Evolutionary conservation across 2,888 invertebrate species (phyloP), one percentile per base, ranked within the genome.

Genomic region (Liodrosophila aerea): DNA sequence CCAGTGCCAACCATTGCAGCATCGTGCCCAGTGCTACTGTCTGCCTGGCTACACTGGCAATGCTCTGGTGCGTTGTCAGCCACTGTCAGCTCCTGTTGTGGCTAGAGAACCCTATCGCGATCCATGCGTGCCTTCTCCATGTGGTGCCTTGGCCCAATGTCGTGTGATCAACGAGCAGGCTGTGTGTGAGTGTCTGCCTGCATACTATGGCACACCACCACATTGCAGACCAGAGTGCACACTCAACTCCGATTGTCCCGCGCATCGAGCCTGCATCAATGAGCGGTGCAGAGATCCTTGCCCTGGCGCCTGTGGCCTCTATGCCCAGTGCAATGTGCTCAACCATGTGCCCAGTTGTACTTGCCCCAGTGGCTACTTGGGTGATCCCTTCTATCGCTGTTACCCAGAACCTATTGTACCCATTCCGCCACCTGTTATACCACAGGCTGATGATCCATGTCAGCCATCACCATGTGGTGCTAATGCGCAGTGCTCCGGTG

Each of bases 211-310:
- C 27, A 92, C 92, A 74, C 94, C 95, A 34, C 94, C 94, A 0
- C 92, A 92, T 72, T 95, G 95, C 87, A 91, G 93, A 63, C 94
- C 94, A 9, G 94, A 94, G 89, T 95, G 94, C 85, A 91, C 92
- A 46, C 91, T 93, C 54, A 94, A 93, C 85, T 92, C 93, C 0
- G 94, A 95, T 87, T 95, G 95, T 86, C 87, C 92, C 7, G 92
- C 92, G 64, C 91, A 92, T 65, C 90, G 91, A 65, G 94, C 94
- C 13, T 95, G 95, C 84, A 92, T 94, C 44, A 93, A 92, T 77
- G 91, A 92, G 73, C 93, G 93, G 89, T 95, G 95, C 86, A 91
- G 91, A 84, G 94, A 95, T 89, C 95, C 95, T 29, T 95, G 95
- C 73, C 93, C 92, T 16, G 93, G 93, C 58, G 93, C 94, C 4